These are phyloP conservation scores for Drosophila bifasciata DNA, from an alignment of 1,140 invertebrate genomes.

Conservation along the genomic window DNA sequence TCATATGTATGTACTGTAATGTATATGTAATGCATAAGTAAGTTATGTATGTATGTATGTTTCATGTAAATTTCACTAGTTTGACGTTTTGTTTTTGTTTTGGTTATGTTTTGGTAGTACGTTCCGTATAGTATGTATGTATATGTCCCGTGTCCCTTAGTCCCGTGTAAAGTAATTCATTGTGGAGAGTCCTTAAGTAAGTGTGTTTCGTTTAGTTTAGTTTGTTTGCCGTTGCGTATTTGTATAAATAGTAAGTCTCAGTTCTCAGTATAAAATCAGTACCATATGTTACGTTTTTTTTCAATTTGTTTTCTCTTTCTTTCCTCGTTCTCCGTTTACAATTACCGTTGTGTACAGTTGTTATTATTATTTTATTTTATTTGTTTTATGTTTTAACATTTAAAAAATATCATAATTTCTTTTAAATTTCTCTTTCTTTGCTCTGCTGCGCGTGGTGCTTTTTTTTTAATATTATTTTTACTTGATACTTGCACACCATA, in stretches of 20 bases:
- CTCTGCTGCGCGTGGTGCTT: conserved; percentile 75
- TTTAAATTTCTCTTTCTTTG: conserved; percentile 22
- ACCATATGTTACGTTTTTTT: conserved; percentile 74
- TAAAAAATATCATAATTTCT: conserved; percentile 48
- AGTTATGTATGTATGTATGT: conserved; percentile 25
- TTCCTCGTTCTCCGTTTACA: conserved; percentile 36
- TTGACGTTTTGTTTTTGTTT: conserved; percentile 35
- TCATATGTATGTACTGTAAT: conserved; percentile 34
- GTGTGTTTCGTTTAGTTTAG: conserved; percentile 48
- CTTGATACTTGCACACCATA: conserved; percentile 9
- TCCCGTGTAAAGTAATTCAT: conserved; percentile 71
- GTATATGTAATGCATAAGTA: conserved; percentile 18
- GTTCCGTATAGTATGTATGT: conserved; percentile 53
- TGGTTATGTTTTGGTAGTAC: conserved; percentile 35
- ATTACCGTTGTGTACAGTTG: conserved; percentile 49
- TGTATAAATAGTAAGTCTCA: conserved; percentile 79
- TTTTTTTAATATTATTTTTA: conserved; percentile 42
- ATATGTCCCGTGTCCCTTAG: no score
- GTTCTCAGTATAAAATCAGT: conserved; percentile 82
- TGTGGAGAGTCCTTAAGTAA: conserved; percentile 60
- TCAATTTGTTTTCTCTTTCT: conserved; percentile 48
- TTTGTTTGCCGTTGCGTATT: conserved; percentile 40
- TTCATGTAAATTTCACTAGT: conserved; percentile 76
- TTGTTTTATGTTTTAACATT: conserved; percentile 16
- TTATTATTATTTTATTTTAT: conserved; percentile 35